Conservation (phyloP, 2,888 invertebrate species). For the Miltochrista miniata region DNA sequence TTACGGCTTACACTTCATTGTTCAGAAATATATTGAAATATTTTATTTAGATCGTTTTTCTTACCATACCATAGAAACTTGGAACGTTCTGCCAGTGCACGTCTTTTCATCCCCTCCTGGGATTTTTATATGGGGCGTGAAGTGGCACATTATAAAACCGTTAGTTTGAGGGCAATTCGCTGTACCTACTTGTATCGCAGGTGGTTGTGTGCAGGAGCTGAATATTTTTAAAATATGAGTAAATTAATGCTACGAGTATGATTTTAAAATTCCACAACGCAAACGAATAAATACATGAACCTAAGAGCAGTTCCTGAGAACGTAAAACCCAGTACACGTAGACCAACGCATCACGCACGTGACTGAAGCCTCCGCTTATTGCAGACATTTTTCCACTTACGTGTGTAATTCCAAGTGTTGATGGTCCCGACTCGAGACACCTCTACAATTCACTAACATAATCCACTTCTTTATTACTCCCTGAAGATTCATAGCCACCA, state of each 20-base stretch:
- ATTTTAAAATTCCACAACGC: background rate
- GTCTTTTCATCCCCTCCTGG: too few species aligned
- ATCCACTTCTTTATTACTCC: conserved; percentile 23
- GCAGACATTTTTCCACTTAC: conserved; percentile 55
- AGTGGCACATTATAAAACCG: too few species aligned
- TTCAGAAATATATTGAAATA: background rate
- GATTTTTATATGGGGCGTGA: too few species aligned
- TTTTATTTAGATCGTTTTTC: too few species aligned
- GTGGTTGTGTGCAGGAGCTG: too few species aligned
- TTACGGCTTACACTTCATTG: conserved; percentile 3
- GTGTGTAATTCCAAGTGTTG: conserved; percentile 55
- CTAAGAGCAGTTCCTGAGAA: background rate
- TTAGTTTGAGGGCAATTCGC: too few species aligned
- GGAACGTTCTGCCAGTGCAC: too few species aligned
- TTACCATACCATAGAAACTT: too few species aligned
- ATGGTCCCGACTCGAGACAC: conserved; percentile 47
- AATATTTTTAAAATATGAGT: too few species aligned
- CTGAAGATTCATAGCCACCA: conserved; percentile 20
- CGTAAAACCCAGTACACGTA: conserved; percentile 29
- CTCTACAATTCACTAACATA: conserved; percentile 22
- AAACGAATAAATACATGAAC: background rate
- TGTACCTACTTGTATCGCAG: too few species aligned
- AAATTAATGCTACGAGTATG: too few species aligned
- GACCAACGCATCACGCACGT: conserved; percentile 40
- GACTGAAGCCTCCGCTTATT: conserved; percentile 39